These are phyloP conservation scores for Scleropages formosus DNA, from an alignment of 2,797 vertebrate species.

Conservation along the genomic window DNA sequence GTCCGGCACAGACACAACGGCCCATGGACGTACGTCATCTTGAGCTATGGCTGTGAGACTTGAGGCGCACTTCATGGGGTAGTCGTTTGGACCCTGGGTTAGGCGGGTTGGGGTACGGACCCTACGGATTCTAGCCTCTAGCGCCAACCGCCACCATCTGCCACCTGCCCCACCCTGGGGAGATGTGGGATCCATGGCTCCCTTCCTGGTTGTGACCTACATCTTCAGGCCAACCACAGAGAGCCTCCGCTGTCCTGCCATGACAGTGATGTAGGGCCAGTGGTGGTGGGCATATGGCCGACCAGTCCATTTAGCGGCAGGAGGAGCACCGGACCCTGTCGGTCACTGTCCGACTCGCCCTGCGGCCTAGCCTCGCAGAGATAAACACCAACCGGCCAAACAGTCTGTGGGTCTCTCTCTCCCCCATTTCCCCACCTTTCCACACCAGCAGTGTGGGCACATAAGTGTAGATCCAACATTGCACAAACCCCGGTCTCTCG, in stretches of 20 bases:
- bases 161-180: background rate
- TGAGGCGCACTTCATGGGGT: background rate
- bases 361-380: slow-evolving; percentile 48
- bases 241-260: slow-evolving; percentile 32
- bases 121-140: background rate
- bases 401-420: slow-evolving; percentile 32
- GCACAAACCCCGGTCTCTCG: background rate
- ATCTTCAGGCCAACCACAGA: slow-evolving; percentile 44
- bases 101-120: background rate
- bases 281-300: slow-evolving; percentile 73
- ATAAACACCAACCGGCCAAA: slow-evolving; percentile 41
- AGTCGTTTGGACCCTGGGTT: background rate
- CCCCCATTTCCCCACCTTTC: background rate
- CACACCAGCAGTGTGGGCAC: background rate
- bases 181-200: slow-evolving; percentile 33
- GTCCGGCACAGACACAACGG: slow-evolving; percentile 44
- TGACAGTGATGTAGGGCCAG: slow-evolving; percentile 68
- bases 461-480: background rate
- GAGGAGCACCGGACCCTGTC: slow-evolving; percentile 72
- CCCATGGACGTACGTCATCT: slow-evolving; percentile 48
- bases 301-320: slow-evolving; percentile 78
- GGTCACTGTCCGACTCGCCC: slow-evolving; percentile 70
- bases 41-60: slow-evolving; percentile 46
- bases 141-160: slow-evolving; percentile 6
- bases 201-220: slow-evolving; percentile 50